Evolutionary conservation across 2,797 vertebrate species (phyloP).

Genomic region (Mormyrops boulengeri): DNA sequence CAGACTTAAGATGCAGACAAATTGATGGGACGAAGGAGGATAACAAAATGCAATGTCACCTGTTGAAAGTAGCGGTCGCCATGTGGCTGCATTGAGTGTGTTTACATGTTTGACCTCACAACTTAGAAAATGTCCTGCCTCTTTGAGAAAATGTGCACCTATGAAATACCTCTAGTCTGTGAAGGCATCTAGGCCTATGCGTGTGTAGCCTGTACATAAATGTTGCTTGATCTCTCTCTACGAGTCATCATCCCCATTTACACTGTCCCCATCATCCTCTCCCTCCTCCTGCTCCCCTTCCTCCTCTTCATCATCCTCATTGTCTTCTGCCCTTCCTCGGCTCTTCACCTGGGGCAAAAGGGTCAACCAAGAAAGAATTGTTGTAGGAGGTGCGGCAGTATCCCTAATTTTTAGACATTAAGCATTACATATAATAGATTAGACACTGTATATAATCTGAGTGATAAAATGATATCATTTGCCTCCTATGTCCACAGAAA

Average conservation of each 20-base stretch:
- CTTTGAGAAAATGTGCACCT: background rate
- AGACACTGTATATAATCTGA: background rate
- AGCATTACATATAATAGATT: background rate
- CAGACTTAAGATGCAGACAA: background rate
- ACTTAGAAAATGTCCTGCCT: background rate
- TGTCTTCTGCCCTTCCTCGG: slow-evolving; percentile 55
- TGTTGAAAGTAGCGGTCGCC: background rate
- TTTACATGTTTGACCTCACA: background rate
- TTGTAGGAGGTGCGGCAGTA: background rate
- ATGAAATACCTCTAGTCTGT: slow-evolving; percentile 6
- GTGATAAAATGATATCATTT: background rate
- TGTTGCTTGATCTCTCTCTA: slow-evolving; percentile 44
- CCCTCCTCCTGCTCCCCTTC: slow-evolving; percentile 71
- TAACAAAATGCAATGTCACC: slow-evolving; percentile 3
- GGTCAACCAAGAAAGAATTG: background rate
- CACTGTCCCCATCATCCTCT: slow-evolving; percentile 76
- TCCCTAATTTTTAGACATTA: background rate
- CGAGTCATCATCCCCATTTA: slow-evolving; percentile 78
- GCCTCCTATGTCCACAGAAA: background rate
- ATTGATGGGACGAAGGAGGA: background rate
- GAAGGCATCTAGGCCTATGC: background rate
- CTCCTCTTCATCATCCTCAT: slow-evolving; percentile 69
- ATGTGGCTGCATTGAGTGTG: background rate
- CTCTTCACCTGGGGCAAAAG: slow-evolving; percentile 55
- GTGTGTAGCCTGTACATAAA: background rate